Evolutionary conservation across 2,113 vertebrate genomes (phyloP), one percentile per base, ranked within the genome.

Genomic region (Apteryx mantelli): DNA sequence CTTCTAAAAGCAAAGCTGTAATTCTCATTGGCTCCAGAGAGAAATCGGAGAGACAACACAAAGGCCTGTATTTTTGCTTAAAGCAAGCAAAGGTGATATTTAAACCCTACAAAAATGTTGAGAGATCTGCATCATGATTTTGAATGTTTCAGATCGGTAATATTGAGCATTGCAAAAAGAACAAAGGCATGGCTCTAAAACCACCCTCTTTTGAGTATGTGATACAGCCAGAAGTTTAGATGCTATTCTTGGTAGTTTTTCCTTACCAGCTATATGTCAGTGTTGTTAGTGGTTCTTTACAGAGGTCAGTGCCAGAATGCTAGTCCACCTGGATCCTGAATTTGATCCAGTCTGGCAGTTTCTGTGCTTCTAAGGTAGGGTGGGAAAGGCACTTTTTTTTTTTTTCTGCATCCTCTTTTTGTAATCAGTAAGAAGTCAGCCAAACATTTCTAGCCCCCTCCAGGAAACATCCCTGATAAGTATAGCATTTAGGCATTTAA

Each of bases 401-500:
- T 96, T 74, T 70, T 81, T 38, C 71, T 90, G 22, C 75, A 89
- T 95, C 92, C 89, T 94, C 87, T 82, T 92, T 95, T 66, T 88
- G 40, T 91, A 95, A 96, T 91, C 84, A 95, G 82, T 82, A 88
- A 55, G 89, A 95, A 48, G 87, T 91, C 85, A 94, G 69, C 50
- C 60, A 95, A 91, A 95, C 76, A 75, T 88, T 93, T 93, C 50
- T 88, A 83, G 42, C 8, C 89, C 83, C 25, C 79, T 95, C 38
- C 93, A 93, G 96, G 96, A 97, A 96, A 42, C 89, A 68, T 68
- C 40, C 42, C 75, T 71, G 95, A 90, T 97, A 95, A 96, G 89
- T 86, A 42, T 42, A 86, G 70, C 68, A 64, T 88, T 80, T 42
- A 95, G 55, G n/a, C 64, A 63, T 6, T 86, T 95, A 96, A 95